These are phyloP conservation scores for Tanytarsus gracilentus DNA, from an alignment of 2,888 invertebrate genomes.

Conservation along the genomic window DNA sequence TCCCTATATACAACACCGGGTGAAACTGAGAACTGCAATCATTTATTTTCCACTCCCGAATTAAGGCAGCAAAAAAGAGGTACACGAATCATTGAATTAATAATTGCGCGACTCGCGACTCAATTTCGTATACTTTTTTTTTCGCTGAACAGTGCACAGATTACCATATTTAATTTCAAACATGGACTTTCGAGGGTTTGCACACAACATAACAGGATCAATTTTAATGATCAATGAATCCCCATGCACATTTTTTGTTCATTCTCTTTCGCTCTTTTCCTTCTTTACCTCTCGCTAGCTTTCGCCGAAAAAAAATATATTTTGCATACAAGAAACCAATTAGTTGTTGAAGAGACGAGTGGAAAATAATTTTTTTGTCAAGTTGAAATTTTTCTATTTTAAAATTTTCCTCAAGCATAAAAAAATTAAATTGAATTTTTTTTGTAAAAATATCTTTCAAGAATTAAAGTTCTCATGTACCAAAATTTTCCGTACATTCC, in stretches of 20 bases:
- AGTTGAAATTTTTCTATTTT: too few relatives aligned
- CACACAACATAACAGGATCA: constrained; percentile 21
- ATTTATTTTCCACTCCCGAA: not conserved
- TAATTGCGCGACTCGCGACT: constrained; percentile 9
- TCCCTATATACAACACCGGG: too few relatives aligned
- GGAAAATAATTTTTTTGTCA: constrained; percentile 1
- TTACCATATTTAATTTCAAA: constrained; percentile 25
- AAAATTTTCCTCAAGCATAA: too few relatives aligned
- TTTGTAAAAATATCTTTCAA: too few relatives aligned
- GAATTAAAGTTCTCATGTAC: too few relatives aligned
- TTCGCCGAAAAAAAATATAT: constrained; percentile 1
- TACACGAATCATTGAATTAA: constrained; percentile 16
- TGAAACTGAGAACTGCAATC: too few relatives aligned
- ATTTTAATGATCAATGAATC: constrained; percentile 24
- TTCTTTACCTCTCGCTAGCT: not conserved
- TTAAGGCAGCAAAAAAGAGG: not conserved
- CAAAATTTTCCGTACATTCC: too few relatives aligned
- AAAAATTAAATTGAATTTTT: too few relatives aligned
- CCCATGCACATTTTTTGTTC: not conserved
- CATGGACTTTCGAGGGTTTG: not conserved
- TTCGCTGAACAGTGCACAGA: not conserved
- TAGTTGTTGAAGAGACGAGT: constrained; percentile 24
- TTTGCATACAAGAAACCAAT: constrained; percentile 27
- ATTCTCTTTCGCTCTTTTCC: constrained; percentile 6
- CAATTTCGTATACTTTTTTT: too few relatives aligned